Conservation (phyloP, 2,888 invertebrate species). For the Acleris sparsana region DNA sequence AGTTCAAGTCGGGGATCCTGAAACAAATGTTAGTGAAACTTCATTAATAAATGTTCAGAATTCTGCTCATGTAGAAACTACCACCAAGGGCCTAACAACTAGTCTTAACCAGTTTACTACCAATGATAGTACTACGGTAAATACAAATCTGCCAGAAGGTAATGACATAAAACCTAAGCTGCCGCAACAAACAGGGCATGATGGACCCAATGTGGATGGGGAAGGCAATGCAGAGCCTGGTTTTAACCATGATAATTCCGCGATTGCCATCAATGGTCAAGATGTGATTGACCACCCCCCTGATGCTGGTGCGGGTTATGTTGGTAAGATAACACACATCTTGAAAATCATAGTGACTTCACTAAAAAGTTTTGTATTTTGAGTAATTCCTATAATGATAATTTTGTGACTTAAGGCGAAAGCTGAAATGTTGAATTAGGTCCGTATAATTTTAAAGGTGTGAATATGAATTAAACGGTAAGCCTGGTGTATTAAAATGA, state of each 20-base stretch:
- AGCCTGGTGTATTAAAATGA: no score
- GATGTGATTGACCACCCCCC: background rate
- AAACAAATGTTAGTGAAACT: background rate
- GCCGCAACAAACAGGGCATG: background rate
- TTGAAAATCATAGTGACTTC: no score
- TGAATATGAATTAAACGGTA: no score
- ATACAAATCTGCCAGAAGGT: background rate
- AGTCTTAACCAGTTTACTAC: background rate
- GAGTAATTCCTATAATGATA: no score
- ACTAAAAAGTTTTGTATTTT: no score
- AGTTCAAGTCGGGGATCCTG: background rate
- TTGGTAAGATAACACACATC: no score
- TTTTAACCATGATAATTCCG: background rate
- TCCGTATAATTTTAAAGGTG: no score
- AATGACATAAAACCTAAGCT: background rate
- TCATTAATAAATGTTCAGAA: background rate
- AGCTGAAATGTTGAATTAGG: no score
- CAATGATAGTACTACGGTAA: fast-evolving
- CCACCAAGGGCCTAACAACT: background rate
- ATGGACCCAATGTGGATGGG: no score
- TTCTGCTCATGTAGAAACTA: background rate
- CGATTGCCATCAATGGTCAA: background rate
- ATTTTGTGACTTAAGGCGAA: no score
- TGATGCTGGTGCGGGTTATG: background rate
- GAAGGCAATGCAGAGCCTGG: background rate